Evolutionary conservation across 1,140 invertebrate genomes (phyloP).

Genomic region (Drosophila elegans): DNA sequence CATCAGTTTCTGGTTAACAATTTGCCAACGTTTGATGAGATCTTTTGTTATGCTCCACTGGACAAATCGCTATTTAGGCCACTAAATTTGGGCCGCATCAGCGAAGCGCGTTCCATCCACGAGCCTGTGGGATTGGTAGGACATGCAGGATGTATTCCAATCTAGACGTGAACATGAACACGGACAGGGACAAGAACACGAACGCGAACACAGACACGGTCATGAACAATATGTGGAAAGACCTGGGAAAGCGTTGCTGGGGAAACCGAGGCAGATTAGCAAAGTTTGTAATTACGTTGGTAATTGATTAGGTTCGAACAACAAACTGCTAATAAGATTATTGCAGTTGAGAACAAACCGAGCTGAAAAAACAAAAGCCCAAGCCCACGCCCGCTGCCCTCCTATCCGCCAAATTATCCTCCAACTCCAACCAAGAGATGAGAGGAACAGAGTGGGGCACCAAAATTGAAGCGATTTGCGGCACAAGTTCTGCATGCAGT

Average conservation of each 20-base stretch:
- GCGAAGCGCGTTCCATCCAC: conserved; percentile 18
- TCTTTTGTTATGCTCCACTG: conserved; percentile 48
- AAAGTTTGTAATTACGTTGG: conserved; percentile 85
- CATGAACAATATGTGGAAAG: conserved; percentile 13
- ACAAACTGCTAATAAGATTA: conserved; percentile 85
- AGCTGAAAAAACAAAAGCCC: conserved; percentile 77
- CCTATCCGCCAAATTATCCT: conserved; percentile 35
- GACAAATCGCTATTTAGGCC: conserved; percentile 50
- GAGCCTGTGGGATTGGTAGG: conserved; percentile 7
- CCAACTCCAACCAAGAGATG: conserved; percentile 2
- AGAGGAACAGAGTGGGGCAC: conserved; percentile 7
- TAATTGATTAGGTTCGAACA: conserved; percentile 85
- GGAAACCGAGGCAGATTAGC: conserved; percentile 80
- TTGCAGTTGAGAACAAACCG: conserved; percentile 82
- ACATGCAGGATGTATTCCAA: conserved; percentile 39
- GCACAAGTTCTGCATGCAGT: conserved; percentile 59
- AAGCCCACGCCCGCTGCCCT: conserved; percentile 19
- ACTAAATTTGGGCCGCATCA: conserved; percentile 47
- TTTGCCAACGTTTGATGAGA: conserved; percentile 46
- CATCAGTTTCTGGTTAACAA: conserved; percentile 23
- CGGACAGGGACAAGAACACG: conserved; percentile 13
- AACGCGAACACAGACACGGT: conserved; percentile 20
- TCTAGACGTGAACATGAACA: conserved; percentile 46
- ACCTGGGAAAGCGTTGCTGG: conserved; percentile 19
- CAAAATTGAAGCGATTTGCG: conserved; percentile 83